These are phyloP conservation scores for Recurvirostra avosetta DNA, from an alignment of 2,113 vertebrate genomes.

Conservation along the genomic window DNA sequence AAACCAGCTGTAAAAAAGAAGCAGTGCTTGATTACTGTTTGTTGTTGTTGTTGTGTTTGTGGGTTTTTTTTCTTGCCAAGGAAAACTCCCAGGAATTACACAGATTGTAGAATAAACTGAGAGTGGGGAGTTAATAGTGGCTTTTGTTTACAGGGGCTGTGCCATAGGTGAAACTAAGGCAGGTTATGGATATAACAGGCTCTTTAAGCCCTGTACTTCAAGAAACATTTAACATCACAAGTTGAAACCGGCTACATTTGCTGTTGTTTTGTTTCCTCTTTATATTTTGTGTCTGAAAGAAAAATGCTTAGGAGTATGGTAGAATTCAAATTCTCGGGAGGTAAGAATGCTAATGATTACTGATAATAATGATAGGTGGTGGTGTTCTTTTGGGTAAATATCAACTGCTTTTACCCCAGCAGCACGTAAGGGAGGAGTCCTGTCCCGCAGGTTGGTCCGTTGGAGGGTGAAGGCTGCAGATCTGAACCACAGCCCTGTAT, in stretches of 20 bases:
- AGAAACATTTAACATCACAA: not conserved
- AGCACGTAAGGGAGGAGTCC: not conserved
- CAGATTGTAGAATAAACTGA: not conserved
- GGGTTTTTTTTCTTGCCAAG: not conserved
- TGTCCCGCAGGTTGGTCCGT: not conserved
- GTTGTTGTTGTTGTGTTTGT: not conserved
- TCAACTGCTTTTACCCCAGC: not conserved
- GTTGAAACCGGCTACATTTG: not conserved
- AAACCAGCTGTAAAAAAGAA: conserved; percentile 20
- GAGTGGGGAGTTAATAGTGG: not conserved
- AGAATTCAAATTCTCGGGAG: not conserved
- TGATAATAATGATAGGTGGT: rapidly evolving
- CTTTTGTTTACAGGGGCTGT: not conserved
- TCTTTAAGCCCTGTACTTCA: not conserved
- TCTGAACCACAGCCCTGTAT: not conserved
- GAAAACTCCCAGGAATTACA: not conserved
- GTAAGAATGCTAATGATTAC: not conserved
- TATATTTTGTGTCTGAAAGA: not conserved
- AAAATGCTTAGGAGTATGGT: not conserved
- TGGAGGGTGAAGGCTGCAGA: not conserved
- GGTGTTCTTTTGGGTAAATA: not conserved
- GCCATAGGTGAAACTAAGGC: not conserved
- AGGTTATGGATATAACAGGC: not conserved
- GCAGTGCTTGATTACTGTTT: not conserved
- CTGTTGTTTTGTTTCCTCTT: not conserved